phyloP scores from a whole-genome alignment of 2,113 vertebrate species.

The Mus musculus region DNA sequence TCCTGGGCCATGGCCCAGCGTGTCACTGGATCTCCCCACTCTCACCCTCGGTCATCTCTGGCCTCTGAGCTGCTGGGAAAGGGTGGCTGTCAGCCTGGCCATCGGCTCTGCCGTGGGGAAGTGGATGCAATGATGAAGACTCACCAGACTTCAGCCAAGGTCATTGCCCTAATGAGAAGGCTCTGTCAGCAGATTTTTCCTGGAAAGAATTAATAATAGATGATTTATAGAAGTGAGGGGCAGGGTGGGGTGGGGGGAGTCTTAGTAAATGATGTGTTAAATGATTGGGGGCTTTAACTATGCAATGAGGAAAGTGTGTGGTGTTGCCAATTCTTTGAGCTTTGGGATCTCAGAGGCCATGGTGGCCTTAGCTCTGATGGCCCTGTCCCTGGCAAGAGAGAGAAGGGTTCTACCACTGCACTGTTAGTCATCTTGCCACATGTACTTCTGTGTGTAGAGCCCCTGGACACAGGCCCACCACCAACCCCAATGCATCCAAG shows the following conservation, averaged over 20 bases:
- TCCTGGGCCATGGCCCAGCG: background rate
- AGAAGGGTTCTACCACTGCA: background rate
- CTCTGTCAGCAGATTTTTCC: constrained; percentile 12
- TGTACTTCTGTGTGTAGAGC: constrained; percentile 64
- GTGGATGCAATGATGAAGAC: background rate
- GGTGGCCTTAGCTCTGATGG: background rate
- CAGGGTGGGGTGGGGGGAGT: background rate
- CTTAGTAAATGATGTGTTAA: background rate
- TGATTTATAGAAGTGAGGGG: background rate
- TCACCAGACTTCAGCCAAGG: background rate
- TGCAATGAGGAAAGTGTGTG: background rate
- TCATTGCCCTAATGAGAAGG: background rate
- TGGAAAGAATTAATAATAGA: background rate
- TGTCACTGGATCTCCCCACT: background rate
- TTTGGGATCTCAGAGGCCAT: background rate
- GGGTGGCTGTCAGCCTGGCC: background rate
- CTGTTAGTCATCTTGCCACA: background rate
- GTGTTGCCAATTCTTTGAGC: too few relatives aligned
- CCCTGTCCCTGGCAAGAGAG: background rate
- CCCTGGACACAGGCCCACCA: constrained; percentile 90
- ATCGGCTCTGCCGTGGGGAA: background rate
- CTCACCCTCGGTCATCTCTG: background rate
- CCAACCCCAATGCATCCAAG: constrained; percentile 91
- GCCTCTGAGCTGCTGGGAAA: background rate
- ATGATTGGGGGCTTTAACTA: background rate